Percentiles rank a stretch among this genome's conserved stretches.
Conservation (phyloP, 2,797 vertebrate species). For the Buceros bicornis region DNA sequence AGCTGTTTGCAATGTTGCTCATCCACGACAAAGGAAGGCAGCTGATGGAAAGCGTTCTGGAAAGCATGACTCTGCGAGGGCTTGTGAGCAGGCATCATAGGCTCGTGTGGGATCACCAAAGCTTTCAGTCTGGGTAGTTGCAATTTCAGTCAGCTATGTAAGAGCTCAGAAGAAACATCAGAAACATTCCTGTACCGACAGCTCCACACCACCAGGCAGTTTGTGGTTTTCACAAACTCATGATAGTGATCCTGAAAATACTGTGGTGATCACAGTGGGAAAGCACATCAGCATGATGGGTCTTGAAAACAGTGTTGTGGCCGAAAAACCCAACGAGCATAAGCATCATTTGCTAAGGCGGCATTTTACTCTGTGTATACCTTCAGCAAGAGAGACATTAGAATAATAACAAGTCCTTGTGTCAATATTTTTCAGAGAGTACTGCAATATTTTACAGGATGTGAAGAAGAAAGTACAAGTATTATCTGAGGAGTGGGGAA, state of each 20-base stretch:
- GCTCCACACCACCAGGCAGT: background rate
- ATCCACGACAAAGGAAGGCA: background rate
- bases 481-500: background rate
- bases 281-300: accelerated
- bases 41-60: background rate
- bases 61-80: background rate
- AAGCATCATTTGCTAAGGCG: background rate
- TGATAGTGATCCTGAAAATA: background rate
- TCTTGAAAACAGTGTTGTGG: background rate
- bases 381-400: background rate
- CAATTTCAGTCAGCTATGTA: background rate
- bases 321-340: background rate
- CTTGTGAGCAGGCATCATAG: background rate
- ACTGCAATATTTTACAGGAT: background rate
- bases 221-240: background rate
- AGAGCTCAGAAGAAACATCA: background rate
- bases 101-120: background rate
- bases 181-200: background rate
- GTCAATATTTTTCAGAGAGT: background rate
- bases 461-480: background rate
- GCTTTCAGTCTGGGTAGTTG: background rate
- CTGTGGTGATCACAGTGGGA: background rate
- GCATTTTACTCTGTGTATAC: background rate
- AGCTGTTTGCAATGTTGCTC: background rate
- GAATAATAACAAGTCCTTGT: background rate